Evolutionary conservation across 2,113 vertebrate genomes (phyloP).

Genomic region (Syrrhaptes paradoxus): DNA sequence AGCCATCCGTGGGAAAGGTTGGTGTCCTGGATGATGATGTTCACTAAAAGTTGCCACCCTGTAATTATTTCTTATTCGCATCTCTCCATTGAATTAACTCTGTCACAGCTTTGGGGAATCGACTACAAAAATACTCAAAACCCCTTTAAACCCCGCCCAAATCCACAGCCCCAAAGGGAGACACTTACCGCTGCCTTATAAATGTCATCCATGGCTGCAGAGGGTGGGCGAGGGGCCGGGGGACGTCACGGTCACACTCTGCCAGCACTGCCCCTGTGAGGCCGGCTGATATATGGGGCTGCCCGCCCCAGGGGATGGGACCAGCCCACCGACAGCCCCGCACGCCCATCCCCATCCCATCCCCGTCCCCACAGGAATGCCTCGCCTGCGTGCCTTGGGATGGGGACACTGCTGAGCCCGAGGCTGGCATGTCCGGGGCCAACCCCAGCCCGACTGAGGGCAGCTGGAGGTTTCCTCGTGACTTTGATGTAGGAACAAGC

Average conservation of each 20-base stretch:
- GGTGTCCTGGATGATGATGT: not conserved
- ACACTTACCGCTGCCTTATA: constrained; percentile 86
- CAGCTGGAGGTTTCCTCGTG: not conserved
- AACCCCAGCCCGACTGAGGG: not conserved
- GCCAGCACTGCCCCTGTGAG: constrained; percentile 3
- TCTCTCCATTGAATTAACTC: not conserved
- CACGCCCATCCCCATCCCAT: not conserved
- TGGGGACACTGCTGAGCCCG: not conserved
- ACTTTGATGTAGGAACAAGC: not conserved
- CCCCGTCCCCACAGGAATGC: not conserved
- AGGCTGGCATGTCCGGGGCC: not conserved
- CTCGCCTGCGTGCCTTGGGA: not conserved
- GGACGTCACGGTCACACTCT: not conserved
- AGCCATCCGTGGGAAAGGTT: not conserved
- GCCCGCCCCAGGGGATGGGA: not conserved
- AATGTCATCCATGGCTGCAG: constrained; percentile 82
- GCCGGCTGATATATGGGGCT: constrained; percentile 57
- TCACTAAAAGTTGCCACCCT: not conserved
- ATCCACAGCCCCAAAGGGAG: not conserved
- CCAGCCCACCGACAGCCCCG: not conserved
- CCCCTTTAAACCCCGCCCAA: not conserved
- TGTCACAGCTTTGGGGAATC: not conserved
- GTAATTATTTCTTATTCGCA: not conserved
- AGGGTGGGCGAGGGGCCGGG: not conserved
- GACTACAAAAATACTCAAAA: fast-evolving